Conservation (phyloP, 2,888 invertebrate genomes). For the Melieria omissa region DNA sequence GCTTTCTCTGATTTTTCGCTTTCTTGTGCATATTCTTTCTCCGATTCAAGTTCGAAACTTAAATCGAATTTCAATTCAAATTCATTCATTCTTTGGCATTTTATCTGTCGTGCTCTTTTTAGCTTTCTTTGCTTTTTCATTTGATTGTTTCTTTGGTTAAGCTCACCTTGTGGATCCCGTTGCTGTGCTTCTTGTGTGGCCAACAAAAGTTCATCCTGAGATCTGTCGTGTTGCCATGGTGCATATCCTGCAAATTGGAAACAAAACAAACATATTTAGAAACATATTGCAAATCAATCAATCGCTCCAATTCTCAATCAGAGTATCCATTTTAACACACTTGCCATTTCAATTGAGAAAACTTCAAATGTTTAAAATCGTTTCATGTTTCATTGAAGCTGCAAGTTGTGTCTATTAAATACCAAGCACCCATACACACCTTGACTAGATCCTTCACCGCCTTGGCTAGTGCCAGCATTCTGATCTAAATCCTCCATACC, state of each 20-base stretch:
- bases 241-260: constrained; percentile 75
- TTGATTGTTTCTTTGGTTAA: constrained; percentile 48
- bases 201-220: constrained; percentile 88
- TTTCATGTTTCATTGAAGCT: no score
- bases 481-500: constrained; percentile 71
- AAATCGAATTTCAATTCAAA: constrained; percentile 6
- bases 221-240: constrained; percentile 85
- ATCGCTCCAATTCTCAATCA: background rate
- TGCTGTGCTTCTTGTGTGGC: constrained; percentile 81
- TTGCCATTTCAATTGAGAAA: background rate
- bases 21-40: constrained; percentile 6
- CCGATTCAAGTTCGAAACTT: constrained; percentile 4
- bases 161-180: constrained; percentile 93
- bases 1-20: background rate
- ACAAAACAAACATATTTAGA: background rate
- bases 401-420: background rate
- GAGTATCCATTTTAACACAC: background rate
- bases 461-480: constrained; percentile 77
- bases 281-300: background rate
- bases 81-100: constrained; percentile 40
- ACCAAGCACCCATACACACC: constrained; percentile 65
- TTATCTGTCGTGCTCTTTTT: constrained; percentile 59
- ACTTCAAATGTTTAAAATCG: no score
- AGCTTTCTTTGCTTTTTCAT: constrained; percentile 52
- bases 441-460: constrained; percentile 78